These are phyloP conservation scores for Ivindomyrus marchei DNA, from an alignment of 2,113 vertebrate genomes.

Conservation along the genomic window DNA sequence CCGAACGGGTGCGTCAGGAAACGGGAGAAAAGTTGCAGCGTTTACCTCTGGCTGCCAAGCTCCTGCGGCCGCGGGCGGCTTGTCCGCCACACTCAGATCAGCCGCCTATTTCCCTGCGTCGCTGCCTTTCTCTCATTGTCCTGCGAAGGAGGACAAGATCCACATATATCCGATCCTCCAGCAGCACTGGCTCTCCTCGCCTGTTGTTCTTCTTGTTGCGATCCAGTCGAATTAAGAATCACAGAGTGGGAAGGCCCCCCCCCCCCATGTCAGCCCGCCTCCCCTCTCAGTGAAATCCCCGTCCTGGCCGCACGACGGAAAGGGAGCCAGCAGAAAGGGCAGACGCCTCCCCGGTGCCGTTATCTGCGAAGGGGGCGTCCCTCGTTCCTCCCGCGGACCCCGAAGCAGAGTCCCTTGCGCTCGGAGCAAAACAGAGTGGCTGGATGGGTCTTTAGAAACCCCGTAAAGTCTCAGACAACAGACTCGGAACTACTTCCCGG, in stretches of 20 bases:
- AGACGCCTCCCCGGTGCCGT: neutral
- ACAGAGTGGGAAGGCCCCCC: neutral
- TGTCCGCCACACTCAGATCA: conserved; percentile 34
- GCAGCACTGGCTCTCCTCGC: conserved; percentile 13
- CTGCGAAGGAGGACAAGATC: neutral
- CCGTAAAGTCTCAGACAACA: neutral
- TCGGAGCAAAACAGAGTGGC: neutral
- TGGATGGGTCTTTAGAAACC: neutral
- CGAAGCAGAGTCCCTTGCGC: neutral
- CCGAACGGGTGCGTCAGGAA: neutral
- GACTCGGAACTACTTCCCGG: neutral
- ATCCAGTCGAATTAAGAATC: conserved; percentile 31
- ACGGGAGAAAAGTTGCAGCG: neutral
- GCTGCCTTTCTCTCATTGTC: conserved; percentile 18
- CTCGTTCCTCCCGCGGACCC: neutral
- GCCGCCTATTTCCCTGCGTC: conserved; percentile 23
- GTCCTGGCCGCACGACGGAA: neutral
- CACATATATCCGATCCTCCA: conserved; percentile 7
- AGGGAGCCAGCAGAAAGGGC: neutral
- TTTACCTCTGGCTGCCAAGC: conserved; percentile 29
- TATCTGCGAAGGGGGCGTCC: neutral
- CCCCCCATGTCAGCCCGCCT: conserved; percentile 7
- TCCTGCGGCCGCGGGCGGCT: conserved; percentile 28
- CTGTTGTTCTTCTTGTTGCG: neutral
- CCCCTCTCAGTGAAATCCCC: neutral